Base-by-base conservation (phyloP, 2,797 vertebrate genomes). In the Enteromius anoplus region DNA sequence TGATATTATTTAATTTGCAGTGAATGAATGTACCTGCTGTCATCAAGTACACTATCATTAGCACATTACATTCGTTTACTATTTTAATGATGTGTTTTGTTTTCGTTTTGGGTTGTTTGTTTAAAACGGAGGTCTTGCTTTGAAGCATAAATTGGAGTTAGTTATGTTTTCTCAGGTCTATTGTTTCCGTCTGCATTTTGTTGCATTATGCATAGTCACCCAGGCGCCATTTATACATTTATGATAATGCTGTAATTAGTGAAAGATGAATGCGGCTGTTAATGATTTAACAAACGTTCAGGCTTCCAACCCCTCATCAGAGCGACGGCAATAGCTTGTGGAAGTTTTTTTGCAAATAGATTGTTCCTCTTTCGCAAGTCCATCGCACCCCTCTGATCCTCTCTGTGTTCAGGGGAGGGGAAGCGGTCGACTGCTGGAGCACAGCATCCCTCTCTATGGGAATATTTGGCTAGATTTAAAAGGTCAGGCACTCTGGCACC, bases 401-500 rank as follows among this genome's bases (percentile, higher is more conserved):
- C 40, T 40, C 51, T 60, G 62, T 15, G 23, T 78, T 58, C 29
- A 64, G 55, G 47, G n/a, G 23, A 23, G 23, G 15, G 64, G 15
- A 34, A 19, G 32, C 3, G 42, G 14, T 55, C 2, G 21, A 37
- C 9, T 42, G 53, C 58, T 42, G 47, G 51, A 49, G 8, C 45
- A 26, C 26, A 70, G 51, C 60, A 73, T 19, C 12, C 32, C 15
- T 82, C 65, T 40, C 40, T 70, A 17, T 58, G 40, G 76, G 77
- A 65, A 83, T 82, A 84, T 83, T 32, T 85, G 78, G 62, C 58
- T 76, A 32, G 51, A 62, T 81, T 79, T 82, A 40, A 81, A 86
- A 87, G 81, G 81, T 87, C 75, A 86, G 64, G 12, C 78, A 82
- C 58, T 26, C 71, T 58, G 83, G 68, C 81, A 84, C 68, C 64